phyloP scores from a whole-genome alignment of 2,113 vertebrate species.

The Oreochromis niloticus region DNA sequence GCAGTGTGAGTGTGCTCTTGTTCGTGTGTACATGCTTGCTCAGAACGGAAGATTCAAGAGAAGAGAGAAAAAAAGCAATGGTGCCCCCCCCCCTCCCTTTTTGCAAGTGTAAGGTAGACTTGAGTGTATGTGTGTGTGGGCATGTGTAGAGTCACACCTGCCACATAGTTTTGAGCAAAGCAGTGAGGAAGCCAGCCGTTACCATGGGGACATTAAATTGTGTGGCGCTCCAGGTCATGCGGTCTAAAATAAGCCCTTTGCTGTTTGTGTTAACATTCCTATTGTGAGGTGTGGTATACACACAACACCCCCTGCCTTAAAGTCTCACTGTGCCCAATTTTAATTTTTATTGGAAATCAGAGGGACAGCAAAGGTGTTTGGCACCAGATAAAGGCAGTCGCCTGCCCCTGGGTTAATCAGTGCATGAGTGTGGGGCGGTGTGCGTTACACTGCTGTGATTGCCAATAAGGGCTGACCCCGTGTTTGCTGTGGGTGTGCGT shows the following conservation, averaged over 20 bases:
- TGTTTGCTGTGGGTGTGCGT: constrained; percentile 38
- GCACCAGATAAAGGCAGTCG: constrained; percentile 65
- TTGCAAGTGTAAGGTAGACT: constrained; percentile 4
- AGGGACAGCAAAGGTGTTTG: constrained; percentile 72
- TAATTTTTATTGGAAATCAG: constrained; percentile 70
- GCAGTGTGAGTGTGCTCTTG: background rate
- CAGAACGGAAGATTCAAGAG: background rate
- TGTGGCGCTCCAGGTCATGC: constrained; percentile 48
- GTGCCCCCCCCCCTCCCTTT: background rate
- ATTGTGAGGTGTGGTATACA: constrained; percentile 37
- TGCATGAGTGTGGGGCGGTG: constrained; percentile 31
- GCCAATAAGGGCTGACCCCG: constrained; percentile 54
- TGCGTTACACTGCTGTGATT: constrained; percentile 45
- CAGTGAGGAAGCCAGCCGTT: constrained; percentile 50
- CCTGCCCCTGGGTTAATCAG: constrained; percentile 49
- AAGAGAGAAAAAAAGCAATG: background rate
- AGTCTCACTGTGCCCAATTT: constrained; percentile 60
- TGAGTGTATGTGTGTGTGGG: background rate
- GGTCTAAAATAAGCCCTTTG: constrained; percentile 65
- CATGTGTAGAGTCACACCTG: constrained; percentile 44
- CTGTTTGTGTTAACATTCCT: constrained; percentile 62
- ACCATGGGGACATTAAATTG: constrained; percentile 68
- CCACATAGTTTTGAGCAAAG: constrained; percentile 31
- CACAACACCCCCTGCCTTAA: constrained; percentile 20
- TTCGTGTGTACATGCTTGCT: background rate